Percentiles rank a stretch among this genome's conserved stretches.
Evolutionary conservation across 2,888 invertebrate genomes (phyloP).

Genomic region (Campaea margaritaria): DNA sequence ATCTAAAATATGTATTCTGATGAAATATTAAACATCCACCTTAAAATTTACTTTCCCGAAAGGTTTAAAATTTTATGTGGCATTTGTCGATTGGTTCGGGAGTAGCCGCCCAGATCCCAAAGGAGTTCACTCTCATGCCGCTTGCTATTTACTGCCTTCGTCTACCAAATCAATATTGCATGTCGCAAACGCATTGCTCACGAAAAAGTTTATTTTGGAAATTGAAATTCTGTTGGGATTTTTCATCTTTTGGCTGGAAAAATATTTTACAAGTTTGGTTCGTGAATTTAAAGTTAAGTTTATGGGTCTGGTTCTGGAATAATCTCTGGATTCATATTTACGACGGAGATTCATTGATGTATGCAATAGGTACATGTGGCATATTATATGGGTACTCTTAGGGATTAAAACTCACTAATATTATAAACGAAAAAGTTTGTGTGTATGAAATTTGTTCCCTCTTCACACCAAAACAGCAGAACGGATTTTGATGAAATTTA

Average conservation of each 20-base stretch:
- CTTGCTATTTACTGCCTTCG: slow-evolving; percentile 74
- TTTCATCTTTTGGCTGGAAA: slow-evolving; percentile 23
- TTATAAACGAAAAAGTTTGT: too few species aligned
- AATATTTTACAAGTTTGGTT: slow-evolving; percentile 3
- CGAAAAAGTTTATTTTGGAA: slow-evolving; percentile 56
- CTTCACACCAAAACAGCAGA: too few species aligned
- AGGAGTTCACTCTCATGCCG: slow-evolving; percentile 71
- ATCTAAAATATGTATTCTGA: not conserved
- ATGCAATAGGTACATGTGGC: too few species aligned
- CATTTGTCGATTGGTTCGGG: slow-evolving; percentile 44
- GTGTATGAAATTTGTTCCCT: too few species aligned
- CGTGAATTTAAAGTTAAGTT: not conserved
- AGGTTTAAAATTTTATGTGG: slow-evolving; percentile 25
- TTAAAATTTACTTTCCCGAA: slow-evolving; percentile 27
- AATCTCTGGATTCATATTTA: too few species aligned
- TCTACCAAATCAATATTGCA: slow-evolving; percentile 75
- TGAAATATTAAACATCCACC: slow-evolving; percentile 33
- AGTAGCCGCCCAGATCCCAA: slow-evolving; percentile 61
- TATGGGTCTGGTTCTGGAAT: not conserved
- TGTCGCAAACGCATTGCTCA: slow-evolving; percentile 67
- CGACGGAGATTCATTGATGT: too few species aligned
- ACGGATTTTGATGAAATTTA: too few species aligned
- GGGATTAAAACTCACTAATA: too few species aligned
- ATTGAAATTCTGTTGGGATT: slow-evolving; percentile 48
- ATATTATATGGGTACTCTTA: too few species aligned